Evolutionary conservation across 2,888 invertebrate species (phyloP).

Genomic region (Fragum whitleyi): DNA sequence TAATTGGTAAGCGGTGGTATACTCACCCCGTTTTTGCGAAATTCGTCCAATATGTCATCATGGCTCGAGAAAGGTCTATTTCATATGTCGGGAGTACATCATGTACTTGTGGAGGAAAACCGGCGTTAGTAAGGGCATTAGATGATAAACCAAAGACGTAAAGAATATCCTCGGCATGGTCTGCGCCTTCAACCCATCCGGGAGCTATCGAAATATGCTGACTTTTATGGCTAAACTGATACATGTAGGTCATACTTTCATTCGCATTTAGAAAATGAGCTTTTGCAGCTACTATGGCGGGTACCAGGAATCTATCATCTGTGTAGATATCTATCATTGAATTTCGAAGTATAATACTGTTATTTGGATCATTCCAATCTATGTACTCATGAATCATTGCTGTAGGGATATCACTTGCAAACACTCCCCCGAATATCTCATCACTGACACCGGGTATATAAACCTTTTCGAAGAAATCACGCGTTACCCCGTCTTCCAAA

Average conservation of each 20-base stretch:
- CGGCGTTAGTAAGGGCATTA: constrained; percentile 27
- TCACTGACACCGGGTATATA: constrained; percentile 25
- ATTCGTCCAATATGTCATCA: constrained; percentile 98
- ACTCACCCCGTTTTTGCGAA: constrained; percentile 96
- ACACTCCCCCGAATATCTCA: not conserved
- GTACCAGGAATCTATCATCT: constrained; percentile 98
- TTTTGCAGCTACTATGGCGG: constrained; percentile 88
- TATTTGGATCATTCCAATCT: constrained; percentile 84
- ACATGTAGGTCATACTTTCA: constrained; percentile 86
- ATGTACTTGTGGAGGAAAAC: constrained; percentile 82
- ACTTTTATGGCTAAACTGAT: constrained; percentile 70
- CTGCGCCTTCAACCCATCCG: constrained; percentile 76
- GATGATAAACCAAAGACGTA: constrained; percentile 75
- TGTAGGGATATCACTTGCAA: constrained; percentile 1
- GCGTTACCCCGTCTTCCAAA: constrained; percentile 38
- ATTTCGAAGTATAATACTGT: constrained; percentile 91
- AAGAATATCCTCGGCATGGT: constrained; percentile 80
- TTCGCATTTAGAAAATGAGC: constrained; percentile 84
- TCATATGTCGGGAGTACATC: constrained; percentile 92
- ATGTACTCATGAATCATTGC: constrained; percentile 48
- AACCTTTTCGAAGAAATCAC: constrained; percentile 15
- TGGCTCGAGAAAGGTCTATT: constrained; percentile 91
- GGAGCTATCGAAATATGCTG: constrained; percentile 62
- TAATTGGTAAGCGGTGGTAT: no score
- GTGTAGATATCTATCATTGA: constrained; percentile 96